Percentiles rank a stretch among this genome's conserved stretches.
Conservation (phyloP, 2,888 invertebrate genomes). For the Eupithecia exiguata region DNA sequence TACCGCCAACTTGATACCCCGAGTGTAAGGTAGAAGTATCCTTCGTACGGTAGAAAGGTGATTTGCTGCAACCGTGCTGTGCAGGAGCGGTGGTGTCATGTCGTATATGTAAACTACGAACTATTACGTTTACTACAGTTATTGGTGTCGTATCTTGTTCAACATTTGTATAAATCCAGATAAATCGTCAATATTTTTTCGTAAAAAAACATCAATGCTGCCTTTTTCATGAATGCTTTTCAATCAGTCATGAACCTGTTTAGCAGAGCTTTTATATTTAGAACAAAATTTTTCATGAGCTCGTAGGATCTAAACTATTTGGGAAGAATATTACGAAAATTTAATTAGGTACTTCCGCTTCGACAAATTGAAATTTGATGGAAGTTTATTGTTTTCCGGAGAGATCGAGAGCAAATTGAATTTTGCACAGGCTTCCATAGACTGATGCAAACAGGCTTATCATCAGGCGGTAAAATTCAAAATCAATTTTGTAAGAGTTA, state of each 20-base stretch:
- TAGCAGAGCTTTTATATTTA: background rate
- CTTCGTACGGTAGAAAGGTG: background rate
- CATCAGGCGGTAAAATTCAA: background rate
- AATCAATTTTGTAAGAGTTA: no score
- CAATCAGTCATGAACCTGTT: background rate
- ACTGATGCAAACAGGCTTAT: background rate
- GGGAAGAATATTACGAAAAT: slow-evolving; percentile 6
- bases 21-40: background rate
- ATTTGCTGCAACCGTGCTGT: background rate
- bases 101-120: background rate
- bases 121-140: background rate
- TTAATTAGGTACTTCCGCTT: slow-evolving; percentile 3
- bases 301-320: background rate
- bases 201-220: background rate
- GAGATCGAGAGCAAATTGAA: slow-evolving; percentile 1
- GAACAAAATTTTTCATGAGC: background rate
- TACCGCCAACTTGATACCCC: background rate
- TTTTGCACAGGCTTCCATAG: slow-evolving; percentile 9
- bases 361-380: slow-evolving; percentile 12
- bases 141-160: no score
- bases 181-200: background rate
- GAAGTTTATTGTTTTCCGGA: slow-evolving; percentile 10
- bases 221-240: background rate
- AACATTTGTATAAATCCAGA: background rate
- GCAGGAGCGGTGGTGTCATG: background rate